Percentiles rank a stretch among this genome's conserved stretches.
Conservation (phyloP, 2,113 vertebrate species). For the Oncorhynchus clarkii region DNA sequence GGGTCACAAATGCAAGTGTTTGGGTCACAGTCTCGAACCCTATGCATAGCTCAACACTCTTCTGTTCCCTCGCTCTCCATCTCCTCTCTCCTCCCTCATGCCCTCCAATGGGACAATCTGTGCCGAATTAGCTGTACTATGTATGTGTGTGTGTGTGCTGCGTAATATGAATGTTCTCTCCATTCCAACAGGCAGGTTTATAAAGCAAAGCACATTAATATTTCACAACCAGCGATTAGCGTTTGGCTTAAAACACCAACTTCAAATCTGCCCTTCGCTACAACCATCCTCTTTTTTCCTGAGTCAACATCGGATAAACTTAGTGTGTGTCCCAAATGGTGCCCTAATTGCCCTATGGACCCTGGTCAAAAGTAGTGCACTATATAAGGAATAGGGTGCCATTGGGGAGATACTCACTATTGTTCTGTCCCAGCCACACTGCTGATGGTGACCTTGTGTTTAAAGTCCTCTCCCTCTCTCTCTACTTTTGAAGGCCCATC, state of each 20-base stretch:
- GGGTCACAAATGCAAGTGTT: too few species aligned
- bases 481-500: slow-evolving; percentile 36
- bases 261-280: slow-evolving; percentile 28
- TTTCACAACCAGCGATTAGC: slow-evolving; percentile 22
- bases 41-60: too few species aligned
- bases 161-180: not conserved
- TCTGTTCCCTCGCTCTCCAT: too few species aligned
- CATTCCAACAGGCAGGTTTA: not conserved
- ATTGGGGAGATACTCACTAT: too few species aligned
- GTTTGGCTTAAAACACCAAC: slow-evolving; percentile 7
- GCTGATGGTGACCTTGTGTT: slow-evolving; percentile 48
- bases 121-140: not conserved
- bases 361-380: too few species aligned
- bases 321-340: too few species aligned
- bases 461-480: slow-evolving; percentile 20
- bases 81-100: not conserved
- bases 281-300: slow-evolving; percentile 20
- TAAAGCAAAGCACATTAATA: slow-evolving; percentile 16
- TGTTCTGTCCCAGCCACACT: slow-evolving; percentile 6
- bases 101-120: not conserved
- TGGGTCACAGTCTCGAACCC: too few species aligned
- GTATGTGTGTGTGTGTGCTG: not conserved
- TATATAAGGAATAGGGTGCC: too few species aligned
- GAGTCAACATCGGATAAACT: slow-evolving; percentile 15
- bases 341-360: too few species aligned